A percentile compares a stretch with the other conserved stretches of the same genome.
Conservation (phyloP, 2,888 invertebrate species). For the Thalpophila matura region DNA sequence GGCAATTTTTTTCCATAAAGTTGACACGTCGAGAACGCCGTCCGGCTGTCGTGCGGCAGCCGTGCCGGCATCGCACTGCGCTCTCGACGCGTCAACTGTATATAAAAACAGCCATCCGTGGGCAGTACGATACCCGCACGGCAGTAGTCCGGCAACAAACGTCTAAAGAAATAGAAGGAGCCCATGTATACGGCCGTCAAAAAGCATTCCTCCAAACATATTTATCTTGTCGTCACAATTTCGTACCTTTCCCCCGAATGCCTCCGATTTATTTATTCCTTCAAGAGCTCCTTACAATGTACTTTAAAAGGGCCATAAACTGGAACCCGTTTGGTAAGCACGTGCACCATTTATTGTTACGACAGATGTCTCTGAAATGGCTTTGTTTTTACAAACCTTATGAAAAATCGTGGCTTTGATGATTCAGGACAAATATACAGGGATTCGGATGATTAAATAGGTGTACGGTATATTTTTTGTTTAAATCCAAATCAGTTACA, state of each 20-base stretch:
- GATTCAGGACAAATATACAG: neutral
- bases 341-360: conserved; percentile 54
- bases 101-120: too few species aligned
- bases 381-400: conserved; percentile 42
- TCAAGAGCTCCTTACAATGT: conserved; percentile 44
- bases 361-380: conserved; percentile 45
- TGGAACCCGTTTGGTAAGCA: conserved; percentile 39
- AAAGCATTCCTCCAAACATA: neutral
- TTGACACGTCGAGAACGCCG: too few species aligned
- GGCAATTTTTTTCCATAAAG: too few species aligned
- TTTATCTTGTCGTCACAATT: conserved; percentile 5
- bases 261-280: conserved; percentile 41
- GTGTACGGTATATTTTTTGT: too few species aligned
- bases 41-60: too few species aligned
- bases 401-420: conserved; percentile 24
- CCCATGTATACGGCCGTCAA: too few species aligned
- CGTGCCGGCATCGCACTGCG: too few species aligned
- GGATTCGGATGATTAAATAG: too few species aligned
- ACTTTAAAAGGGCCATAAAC: conserved; percentile 48
- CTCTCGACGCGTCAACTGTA: too few species aligned
- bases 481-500: too few species aligned
- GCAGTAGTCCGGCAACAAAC: too few species aligned
- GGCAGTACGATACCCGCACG: too few species aligned
- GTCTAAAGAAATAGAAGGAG: neutral
- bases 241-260: conserved; percentile 8